phyloP scores from a whole-genome alignment of 1,140 invertebrate genomes.

The Zaprionus tsacasi region DNA sequence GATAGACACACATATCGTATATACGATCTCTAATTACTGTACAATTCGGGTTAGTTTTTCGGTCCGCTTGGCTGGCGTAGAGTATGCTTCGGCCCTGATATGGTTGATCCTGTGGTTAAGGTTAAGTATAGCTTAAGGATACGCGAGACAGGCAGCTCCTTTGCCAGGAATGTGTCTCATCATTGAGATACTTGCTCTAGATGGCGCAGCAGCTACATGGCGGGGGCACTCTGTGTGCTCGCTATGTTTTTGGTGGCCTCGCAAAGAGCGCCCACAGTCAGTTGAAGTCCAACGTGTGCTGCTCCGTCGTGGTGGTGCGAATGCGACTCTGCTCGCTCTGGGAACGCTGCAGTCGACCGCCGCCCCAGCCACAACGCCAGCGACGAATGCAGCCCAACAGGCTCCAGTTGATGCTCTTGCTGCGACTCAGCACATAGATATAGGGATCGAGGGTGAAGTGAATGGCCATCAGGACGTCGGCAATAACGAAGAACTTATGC shows the following conservation, averaged over 20 bases:
- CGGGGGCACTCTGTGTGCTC: background rate
- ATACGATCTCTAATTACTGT: slow-evolving; percentile 15
- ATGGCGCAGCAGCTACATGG: background rate
- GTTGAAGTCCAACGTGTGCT: slow-evolving; percentile 71
- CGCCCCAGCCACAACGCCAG: slow-evolving; percentile 69
- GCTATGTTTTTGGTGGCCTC: slow-evolving; percentile 9
- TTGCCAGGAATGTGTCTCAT: slow-evolving; percentile 32
- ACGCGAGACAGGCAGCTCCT: slow-evolving; percentile 21
- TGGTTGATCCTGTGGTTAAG: slow-evolving; percentile 34
- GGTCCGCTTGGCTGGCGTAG: slow-evolving; percentile 8
- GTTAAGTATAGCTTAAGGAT: slow-evolving; percentile 22
- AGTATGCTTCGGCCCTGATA: slow-evolving; percentile 56
- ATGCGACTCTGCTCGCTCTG: slow-evolving; percentile 82
- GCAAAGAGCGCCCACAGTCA: slow-evolving; percentile 19
- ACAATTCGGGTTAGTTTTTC: slow-evolving; percentile 9
- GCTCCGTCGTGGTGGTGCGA: slow-evolving; percentile 76
- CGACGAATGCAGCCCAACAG: slow-evolving; percentile 72
- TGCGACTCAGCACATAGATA: slow-evolving; percentile 90
- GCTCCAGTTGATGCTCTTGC: slow-evolving; percentile 80
- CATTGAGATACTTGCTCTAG: slow-evolving; percentile 35
- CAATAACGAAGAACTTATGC: slow-evolving; percentile 84
- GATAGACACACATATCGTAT: background rate
- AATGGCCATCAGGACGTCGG: slow-evolving; percentile 91
- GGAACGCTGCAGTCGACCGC: slow-evolving; percentile 62
- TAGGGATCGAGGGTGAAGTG: slow-evolving; percentile 93